Evolutionary conservation across 2,888 invertebrate genomes (phyloP), one percentile per base, ranked within the genome.

Genomic region (Andrena trimmerana): DNA sequence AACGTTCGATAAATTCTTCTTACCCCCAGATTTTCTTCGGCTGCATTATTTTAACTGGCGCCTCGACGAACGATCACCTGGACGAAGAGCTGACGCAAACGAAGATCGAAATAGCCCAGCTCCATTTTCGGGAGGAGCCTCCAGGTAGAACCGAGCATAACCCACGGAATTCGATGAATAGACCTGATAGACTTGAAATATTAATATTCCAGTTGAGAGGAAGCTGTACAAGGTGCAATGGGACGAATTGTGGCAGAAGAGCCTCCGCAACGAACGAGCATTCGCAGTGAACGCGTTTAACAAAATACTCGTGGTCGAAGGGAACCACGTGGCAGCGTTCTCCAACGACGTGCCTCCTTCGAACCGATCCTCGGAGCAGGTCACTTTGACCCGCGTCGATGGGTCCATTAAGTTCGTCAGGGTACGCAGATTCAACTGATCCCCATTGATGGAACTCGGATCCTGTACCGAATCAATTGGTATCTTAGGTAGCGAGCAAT

Each of bases 91-190:
- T 87, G 20, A 85, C 52, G 50, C 81, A 89, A 24, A 78, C 84
- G n/a, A 90, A 90, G 68, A 78, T 85, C n/a, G 84, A 88, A 65
- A 88, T 91, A 42, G 88, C 87, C 10, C 91, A 90, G 69, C 62
- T 85, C 1, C 42, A 76, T 13, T 67, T 83, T 29, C 72, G 71
- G 20, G 59, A 88, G 4, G 48, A 71, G 7, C 31, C 72, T 6
- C 57, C 83, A 62, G 88, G 88, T 88, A 76, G 78, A 63, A 0
- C 1, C 59, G n/a, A 16, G 8, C 62, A 20, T 13, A 20, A 48
- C 27, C 24, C n/a, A 33, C 29, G 36, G 24, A 5, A 27, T 24
- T 69, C 50, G 13, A 29, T 48, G 10, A 2, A 27, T 36, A 29
- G 1, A 24, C 42, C 4, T 42, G 1, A 42, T 5, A 42, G 29